Evolutionary conservation across 2,888 invertebrate species (phyloP).

Genomic region (Muscina levida): DNA sequence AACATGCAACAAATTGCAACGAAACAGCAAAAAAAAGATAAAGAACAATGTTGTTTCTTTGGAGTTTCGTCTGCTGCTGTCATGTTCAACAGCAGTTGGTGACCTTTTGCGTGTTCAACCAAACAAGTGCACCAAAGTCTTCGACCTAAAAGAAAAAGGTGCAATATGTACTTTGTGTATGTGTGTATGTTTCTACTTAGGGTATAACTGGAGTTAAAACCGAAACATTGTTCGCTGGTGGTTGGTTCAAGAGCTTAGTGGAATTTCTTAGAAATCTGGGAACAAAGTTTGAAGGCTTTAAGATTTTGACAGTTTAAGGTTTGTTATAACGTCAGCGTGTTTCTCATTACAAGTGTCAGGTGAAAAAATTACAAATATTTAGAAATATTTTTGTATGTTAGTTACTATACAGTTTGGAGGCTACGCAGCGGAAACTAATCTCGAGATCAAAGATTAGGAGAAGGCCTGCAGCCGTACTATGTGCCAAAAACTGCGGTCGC

Average conservation of each 20-base stretch:
- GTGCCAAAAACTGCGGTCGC: no score
- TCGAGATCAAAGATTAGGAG: no score
- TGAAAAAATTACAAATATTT: constrained; percentile 1
- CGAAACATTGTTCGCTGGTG: no score
- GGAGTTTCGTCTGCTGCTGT: constrained; percentile 65
- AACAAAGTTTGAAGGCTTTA: neutral
- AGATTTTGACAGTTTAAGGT: constrained; percentile 5
- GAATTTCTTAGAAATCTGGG: constrained; percentile 4
- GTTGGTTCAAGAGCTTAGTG: no score
- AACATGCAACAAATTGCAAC: constrained; percentile 24
- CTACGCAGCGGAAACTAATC: no score
- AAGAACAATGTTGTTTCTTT: constrained; percentile 8
- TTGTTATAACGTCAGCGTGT: neutral
- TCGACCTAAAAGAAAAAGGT: constrained; percentile 42
- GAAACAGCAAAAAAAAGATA: neutral
- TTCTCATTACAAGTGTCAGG: constrained; percentile 32
- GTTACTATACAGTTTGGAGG: no score
- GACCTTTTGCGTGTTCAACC: constrained; percentile 77
- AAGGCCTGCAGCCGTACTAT: no score
- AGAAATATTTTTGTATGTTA: no score
- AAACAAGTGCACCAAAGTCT: constrained; percentile 71
- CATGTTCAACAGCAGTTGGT: constrained; percentile 65
- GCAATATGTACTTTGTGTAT: constrained; percentile 45
- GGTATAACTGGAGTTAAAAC: no score
- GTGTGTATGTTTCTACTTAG: no score